Base-by-base conservation (phyloP, 2,113 vertebrate genomes). In the Rhombomys opimus region DNA sequence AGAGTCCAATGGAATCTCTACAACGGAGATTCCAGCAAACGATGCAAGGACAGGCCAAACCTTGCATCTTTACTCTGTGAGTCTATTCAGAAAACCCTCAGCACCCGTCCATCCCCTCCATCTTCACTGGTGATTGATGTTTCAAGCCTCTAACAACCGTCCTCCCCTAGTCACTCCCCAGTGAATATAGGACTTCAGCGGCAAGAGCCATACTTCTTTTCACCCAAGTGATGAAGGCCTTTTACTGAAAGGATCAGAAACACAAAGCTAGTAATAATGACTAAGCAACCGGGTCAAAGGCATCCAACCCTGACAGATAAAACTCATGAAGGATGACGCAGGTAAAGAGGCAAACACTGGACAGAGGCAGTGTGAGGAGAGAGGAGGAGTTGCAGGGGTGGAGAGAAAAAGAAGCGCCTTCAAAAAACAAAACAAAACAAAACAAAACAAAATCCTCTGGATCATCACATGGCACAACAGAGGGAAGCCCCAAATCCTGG, bases 391-490 rank as follows among this genome's bases (percentile, higher is more conserved):
- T 14, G 38, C 68, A 72, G 84, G 18, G 10, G 12, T 38, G 59
- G 15, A 6, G 3, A 11, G 85, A n/a, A 68, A 50, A 77, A 65
- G 8, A 77, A 52, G 54, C n/a, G n/a, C 2, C 8, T 32, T 89
- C 77, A 77, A 84, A 91, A 63, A 14, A 93, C n/a, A n/a, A n/a
- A n/a, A n/a, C n/a, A n/a, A n/a, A n/a, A n/a, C 77, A 77, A 84
- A 91, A 63, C 11, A 93, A 77, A 84, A 89, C 57, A 14, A 93
- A 15, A 70, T 46, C 54, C 70, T 81, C 85, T 32, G 41, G 75
- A n/a, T 78, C 80, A 81, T 32, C 14, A 38, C 17, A 41, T 9
- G 41, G 68, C 59, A 54, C 2, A 65, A 35, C 20, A 87, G 5
- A n/a, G 18, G n/a, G 61, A 0, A 52, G 15, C 22, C 86, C 57